These are phyloP conservation scores for Aporrectodea caliginosa DNA, from an alignment of 1,140 invertebrate species.

Conservation along the genomic window DNA sequence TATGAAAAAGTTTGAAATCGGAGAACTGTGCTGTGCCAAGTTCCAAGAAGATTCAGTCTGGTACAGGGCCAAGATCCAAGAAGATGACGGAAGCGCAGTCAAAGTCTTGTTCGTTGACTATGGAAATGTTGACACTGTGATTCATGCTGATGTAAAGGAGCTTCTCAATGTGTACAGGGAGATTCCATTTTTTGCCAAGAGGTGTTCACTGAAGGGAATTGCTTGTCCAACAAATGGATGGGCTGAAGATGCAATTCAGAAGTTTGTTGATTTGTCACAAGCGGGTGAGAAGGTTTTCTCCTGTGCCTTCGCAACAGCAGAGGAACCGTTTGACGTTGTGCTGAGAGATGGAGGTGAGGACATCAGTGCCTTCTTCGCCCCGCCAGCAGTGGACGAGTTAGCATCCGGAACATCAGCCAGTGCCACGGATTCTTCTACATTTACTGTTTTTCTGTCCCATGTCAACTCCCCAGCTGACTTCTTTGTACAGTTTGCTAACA, in stretches of 20 bases:
- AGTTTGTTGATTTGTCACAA: constrained; percentile 32
- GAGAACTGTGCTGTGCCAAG: constrained; percentile 66
- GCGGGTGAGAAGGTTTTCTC: not conserved
- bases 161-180: constrained; percentile 14
- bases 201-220: constrained; percentile 26
- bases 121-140: constrained; percentile 65
- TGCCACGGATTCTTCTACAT: not conserved
- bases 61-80: constrained; percentile 73
- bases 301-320: not conserved
- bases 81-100: constrained; percentile 63
- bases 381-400: not conserved
- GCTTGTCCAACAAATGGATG: constrained; percentile 18
- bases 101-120: constrained; percentile 72
- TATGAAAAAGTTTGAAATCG: constrained; percentile 45
- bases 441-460: constrained; percentile 40
- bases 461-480: constrained; percentile 55
- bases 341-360: not conserved
- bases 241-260: constrained; percentile 22
- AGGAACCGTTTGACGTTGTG: not conserved
- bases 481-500: constrained; percentile 55
- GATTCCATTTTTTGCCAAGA: constrained; percentile 29
- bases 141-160: constrained; percentile 41
- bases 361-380: not conserved
- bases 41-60: constrained; percentile 71
- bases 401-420: not conserved